Conservation (phyloP, 2,888 invertebrate species). For the Pristionchus arcanus region DNA sequence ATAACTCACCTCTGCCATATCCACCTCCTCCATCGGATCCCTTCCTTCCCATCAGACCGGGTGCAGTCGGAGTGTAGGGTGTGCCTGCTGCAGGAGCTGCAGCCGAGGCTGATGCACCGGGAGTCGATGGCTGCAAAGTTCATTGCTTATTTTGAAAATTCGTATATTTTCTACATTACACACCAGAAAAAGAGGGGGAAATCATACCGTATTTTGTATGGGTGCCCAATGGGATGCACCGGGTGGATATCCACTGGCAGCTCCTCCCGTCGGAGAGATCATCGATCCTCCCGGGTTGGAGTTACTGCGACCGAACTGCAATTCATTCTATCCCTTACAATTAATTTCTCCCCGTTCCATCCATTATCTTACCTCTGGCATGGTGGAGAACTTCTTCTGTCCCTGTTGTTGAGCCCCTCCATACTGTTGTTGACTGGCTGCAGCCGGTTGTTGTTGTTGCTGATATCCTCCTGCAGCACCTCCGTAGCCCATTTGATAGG, state of each 20-base stretch:
- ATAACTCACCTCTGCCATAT: neutral
- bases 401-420: neutral
- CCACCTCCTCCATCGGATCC: conserved; percentile 35
- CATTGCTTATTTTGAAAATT: neutral
- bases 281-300: neutral
- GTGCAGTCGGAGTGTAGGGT: conserved; percentile 53
- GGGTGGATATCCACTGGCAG: neutral
- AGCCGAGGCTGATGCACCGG: neutral
- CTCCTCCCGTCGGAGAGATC: neutral
- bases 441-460: conserved; percentile 24
- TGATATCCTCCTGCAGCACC: neutral
- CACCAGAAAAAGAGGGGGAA: neutral
- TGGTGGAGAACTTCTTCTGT: conserved; percentile 32
- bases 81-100: neutral
- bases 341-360: neutral
- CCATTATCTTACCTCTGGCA: neutral
- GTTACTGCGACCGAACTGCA: conserved; percentile 38
- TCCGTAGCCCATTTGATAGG: neutral
- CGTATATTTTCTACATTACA: neutral
- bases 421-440: neutral
- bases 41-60: conserved; percentile 40
- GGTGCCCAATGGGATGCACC: neutral
- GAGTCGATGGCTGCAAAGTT: conserved; percentile 33
- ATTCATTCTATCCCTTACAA: neutral
- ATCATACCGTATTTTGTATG: neutral